These are phyloP conservation scores for Amphiprion clarkii DNA, from an alignment of 2,797 vertebrate genomes.

Conservation along the genomic window DNA sequence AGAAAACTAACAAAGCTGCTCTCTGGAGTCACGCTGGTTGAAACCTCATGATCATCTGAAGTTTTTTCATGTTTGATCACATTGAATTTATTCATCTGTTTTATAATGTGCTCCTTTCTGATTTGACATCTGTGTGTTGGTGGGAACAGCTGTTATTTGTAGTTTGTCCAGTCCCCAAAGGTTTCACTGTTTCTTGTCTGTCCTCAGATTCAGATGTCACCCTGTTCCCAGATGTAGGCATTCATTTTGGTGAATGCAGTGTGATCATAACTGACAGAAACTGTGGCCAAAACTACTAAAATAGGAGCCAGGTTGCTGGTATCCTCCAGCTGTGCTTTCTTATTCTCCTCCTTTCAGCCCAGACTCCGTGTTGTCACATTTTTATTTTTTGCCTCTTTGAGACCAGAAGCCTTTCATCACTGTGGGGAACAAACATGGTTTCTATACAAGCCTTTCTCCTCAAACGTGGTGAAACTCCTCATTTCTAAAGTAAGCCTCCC, in stretches of 20 bases:
- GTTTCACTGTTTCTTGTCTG: neutral
- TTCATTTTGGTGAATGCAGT: neutral
- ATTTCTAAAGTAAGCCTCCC: conserved; percentile 44
- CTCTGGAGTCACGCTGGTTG: too few relatives aligned
- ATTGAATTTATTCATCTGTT: too few relatives aligned
- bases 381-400: neutral
- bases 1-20: too few relatives aligned
- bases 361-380: neutral
- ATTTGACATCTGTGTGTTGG: too few relatives aligned
- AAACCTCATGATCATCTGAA: too few relatives aligned
- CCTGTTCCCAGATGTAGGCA: neutral
- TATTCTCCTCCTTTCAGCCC: neutral
- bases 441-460: conserved; percentile 24
- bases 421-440: conserved; percentile 25
- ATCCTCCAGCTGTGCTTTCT: neutral
- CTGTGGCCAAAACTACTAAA: neutral
- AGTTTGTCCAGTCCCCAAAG: neutral
- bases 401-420: neutral
- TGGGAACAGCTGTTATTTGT: too few relatives aligned
- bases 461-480: conserved; percentile 32
- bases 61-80: too few relatives aligned
- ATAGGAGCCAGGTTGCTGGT: neutral
- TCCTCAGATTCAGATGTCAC: neutral
- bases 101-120: too few relatives aligned
- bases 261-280: neutral